Percentiles rank a stretch among this genome's conserved stretches.
phyloP scores from a whole-genome alignment of 2,113 vertebrate species.

The Heloderma charlesbogerti region DNA sequence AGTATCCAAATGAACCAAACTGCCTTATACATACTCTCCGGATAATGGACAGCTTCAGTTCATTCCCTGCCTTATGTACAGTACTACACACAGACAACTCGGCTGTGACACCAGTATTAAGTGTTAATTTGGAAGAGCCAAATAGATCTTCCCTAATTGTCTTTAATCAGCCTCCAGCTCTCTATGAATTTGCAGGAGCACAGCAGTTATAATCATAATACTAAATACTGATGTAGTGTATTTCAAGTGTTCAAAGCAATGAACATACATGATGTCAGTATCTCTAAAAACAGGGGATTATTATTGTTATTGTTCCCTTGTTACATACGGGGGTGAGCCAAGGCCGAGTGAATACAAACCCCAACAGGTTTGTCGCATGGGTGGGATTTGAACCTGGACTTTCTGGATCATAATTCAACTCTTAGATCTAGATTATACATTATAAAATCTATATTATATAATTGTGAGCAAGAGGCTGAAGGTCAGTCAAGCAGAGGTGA shows the following conservation, averaged over 20 bases:
- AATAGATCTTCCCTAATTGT: neutral
- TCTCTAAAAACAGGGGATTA: neutral
- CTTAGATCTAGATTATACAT: no score
- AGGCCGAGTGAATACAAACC: no score
- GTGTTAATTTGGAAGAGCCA: neutral
- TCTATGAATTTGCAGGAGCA: neutral
- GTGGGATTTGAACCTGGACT: no score
- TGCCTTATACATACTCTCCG: no score
- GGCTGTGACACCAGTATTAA: neutral
- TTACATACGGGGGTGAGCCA: no score
- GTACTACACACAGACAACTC: neutral
- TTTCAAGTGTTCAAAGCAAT: neutral
- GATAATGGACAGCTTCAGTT: neutral
- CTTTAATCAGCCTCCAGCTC: neutral
- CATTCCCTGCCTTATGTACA: neutral
- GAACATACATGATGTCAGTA: neutral
- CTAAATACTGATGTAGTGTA: neutral
- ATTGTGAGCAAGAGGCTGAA: no score
- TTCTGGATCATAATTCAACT: no score
- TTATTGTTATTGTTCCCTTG: no score
- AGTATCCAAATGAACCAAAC: no score
- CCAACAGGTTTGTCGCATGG: no score
- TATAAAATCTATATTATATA: no score
- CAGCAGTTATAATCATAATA: neutral
- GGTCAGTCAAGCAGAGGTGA: no score